A percentile compares a stretch with the other conserved stretches of the same genome.
These are phyloP conservation scores for Protophormia terraenovae DNA, from an alignment of 2,888 invertebrate genomes.

Conservation along the genomic window DNA sequence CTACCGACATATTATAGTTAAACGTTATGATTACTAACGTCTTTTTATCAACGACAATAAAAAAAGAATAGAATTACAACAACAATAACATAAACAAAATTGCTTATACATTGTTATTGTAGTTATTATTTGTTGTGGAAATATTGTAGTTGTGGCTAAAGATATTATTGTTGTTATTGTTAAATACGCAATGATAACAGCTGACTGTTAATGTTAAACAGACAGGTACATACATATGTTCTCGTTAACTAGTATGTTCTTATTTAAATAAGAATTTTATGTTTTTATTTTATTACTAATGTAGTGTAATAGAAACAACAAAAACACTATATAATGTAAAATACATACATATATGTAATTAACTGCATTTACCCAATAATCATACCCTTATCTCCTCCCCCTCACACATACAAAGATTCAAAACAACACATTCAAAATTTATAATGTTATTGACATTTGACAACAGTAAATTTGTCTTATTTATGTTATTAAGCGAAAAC, in stretches of 20 bases:
- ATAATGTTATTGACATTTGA: too few relatives aligned
- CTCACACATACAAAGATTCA: too few relatives aligned
- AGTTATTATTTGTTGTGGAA: background rate
- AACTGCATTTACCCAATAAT: too few relatives aligned
- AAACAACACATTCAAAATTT: too few relatives aligned
- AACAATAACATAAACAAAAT: background rate
- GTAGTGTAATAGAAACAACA: too few relatives aligned
- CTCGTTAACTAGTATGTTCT: background rate
- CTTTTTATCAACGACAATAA: conserved; percentile 30
- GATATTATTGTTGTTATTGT: background rate
- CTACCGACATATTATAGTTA: background rate
- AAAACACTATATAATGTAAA: too few relatives aligned
- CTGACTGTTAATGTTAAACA: background rate
- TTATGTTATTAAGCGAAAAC: too few relatives aligned
- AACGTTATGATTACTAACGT: conserved; percentile 10
- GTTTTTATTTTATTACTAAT: too few relatives aligned
- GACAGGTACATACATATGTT: background rate
- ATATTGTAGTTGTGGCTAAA: background rate
- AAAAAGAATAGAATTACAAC: background rate
- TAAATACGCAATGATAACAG: conserved; percentile 25
- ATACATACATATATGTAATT: too few relatives aligned
- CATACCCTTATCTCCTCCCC: too few relatives aligned
- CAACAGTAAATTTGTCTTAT: too few relatives aligned
- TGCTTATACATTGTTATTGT: background rate
- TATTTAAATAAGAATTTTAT: too few relatives aligned